phyloP scores from a whole-genome alignment of 2,113 vertebrate genomes.

The Odobenus rosmarus region DNA sequence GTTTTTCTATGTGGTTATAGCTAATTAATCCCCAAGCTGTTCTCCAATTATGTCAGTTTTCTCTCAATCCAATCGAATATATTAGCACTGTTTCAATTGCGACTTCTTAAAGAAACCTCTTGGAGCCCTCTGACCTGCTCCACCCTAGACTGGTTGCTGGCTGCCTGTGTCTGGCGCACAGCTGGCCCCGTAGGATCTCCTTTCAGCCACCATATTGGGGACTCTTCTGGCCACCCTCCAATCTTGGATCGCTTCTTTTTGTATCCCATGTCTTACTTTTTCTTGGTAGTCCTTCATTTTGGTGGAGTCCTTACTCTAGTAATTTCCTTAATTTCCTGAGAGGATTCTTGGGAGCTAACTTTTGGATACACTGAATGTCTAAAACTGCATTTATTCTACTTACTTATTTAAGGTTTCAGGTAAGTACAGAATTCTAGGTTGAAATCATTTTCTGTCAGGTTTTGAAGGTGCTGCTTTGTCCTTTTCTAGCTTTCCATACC shows the following conservation, averaged over 20 bases:
- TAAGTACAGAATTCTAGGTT: neutral
- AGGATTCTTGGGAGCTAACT: neutral
- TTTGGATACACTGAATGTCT: neutral
- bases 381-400: neutral
- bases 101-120: conserved; percentile 2
- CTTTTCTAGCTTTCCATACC: neutral
- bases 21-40: neutral
- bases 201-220: neutral
- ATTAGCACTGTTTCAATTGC: neutral
- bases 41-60: neutral
- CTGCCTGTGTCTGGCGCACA: neutral
- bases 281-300: neutral
- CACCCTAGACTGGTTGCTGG: neutral
- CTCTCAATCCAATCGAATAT: neutral
- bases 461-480: neutral
- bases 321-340: neutral
- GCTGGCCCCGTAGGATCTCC: neutral
- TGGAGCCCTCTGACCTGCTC: neutral
- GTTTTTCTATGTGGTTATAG: neutral
- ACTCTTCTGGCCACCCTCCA: neutral
- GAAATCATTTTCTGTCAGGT: conserved; percentile 32
- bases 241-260: neutral
- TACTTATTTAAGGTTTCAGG: neutral
- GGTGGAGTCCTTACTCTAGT: neutral
- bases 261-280: neutral